Base-by-base conservation (phyloP, 2,888 invertebrate species). In the Noctua fimbriata region DNA sequence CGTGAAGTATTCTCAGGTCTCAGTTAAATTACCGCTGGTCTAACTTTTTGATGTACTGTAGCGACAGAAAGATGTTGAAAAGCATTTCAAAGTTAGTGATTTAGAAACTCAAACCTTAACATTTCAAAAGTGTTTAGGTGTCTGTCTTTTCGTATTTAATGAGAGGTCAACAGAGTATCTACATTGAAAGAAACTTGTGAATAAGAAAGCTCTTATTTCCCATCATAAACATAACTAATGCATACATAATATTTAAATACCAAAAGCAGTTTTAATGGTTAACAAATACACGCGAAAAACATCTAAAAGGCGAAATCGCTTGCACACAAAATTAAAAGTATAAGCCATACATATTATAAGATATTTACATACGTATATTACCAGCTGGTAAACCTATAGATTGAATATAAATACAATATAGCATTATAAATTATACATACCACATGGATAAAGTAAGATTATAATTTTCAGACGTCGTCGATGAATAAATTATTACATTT, bases 201-300 rank as follows among this genome's bases (percentile, higher is more conserved):
- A 21, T 28, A 73, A 21, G 21, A n/a, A n/a, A 32, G 16, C 10
- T 74, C 52, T 18, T 14, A 14, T 75, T 76, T 78, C 70, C 83
- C 67, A 78, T 52, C 32, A 58, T 76, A 73, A 79, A 74, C 80
- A 47, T 18, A 28, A 63, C 14, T 18, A 28, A 32, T 65, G 14
- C 63, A 58, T 47, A 79, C 7, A 73, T 47, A 69, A 18, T 75
- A 78, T 70, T 80, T 32, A 52, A 79, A 87, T 75, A 86, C 21
- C 60, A 58, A 83, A 84, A 84, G 74, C 81, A 66, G 28, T 69
- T 72, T 74, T 81, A 81, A 65, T 87, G 44, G 76, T 84, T 80
- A 87, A 55, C 44, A 72, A 73, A 83, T 80, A 88, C 79, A 88
- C 78, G 83, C 78, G 73, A 69, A 87, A 89, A 88, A 89, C 85